Evolutionary conservation across 2,113 vertebrate species (phyloP).

Genomic region (Sardina pilchardus): DNA sequence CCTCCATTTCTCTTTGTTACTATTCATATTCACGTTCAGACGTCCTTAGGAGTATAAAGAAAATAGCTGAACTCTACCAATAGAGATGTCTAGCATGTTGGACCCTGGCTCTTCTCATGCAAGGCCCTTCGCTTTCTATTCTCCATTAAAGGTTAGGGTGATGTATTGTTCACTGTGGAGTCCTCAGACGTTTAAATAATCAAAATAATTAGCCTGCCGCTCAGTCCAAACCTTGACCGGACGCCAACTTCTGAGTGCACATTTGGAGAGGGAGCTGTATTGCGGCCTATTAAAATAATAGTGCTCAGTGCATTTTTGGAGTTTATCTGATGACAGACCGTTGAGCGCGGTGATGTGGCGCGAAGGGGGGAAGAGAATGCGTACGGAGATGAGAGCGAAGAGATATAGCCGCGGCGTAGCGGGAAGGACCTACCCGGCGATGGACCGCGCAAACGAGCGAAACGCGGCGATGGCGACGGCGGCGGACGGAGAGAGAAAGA

Average conservation of each 20-base stretch:
- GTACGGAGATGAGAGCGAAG: neutral
- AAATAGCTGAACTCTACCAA: neutral
- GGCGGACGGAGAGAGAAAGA: neutral
- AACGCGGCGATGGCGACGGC: neutral
- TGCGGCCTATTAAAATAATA: conserved; percentile 18
- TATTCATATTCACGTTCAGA: neutral
- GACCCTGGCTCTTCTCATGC: neutral
- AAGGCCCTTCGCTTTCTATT: neutral
- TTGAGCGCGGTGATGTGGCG: neutral
- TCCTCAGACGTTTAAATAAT: conserved; percentile 11
- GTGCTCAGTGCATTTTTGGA: conserved; percentile 9
- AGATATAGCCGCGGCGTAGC: neutral
- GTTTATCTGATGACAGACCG: conserved; percentile 14
- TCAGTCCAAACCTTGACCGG: neutral
- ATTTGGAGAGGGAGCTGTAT: conserved; percentile 2
- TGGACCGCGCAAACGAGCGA: neutral
- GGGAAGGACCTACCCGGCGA: neutral
- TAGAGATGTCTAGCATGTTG: neutral
- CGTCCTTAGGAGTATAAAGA: neutral
- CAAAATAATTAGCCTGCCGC: conserved; percentile 4
- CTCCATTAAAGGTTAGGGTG: conserved; percentile 9
- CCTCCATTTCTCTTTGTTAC: neutral
- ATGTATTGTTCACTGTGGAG: neutral
- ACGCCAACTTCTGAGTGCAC: neutral
- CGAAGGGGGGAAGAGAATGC: neutral